Conservation (phyloP, 2,113 vertebrate species). For the Natator depressus region DNA sequence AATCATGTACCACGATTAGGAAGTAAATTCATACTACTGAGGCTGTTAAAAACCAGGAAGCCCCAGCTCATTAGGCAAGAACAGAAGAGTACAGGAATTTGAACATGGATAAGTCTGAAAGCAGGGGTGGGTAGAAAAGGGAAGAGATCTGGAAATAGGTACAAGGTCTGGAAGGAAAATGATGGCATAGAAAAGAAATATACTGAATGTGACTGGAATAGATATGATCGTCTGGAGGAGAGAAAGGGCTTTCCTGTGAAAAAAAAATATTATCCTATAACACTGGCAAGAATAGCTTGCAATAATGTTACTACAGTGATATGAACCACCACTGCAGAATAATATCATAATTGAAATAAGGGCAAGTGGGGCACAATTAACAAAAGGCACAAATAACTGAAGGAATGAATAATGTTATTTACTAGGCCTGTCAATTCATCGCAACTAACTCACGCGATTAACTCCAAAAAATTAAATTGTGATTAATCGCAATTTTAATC, state of each 20-base stretch:
- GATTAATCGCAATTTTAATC: too few relatives aligned
- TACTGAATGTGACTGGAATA: not conserved
- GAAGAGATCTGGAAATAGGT: not conserved
- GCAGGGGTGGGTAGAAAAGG: not conserved
- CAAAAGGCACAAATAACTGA: not conserved
- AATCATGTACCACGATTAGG: not conserved
- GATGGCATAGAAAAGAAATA: not conserved
- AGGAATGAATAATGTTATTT: too few relatives aligned
- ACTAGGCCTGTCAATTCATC: too few relatives aligned
- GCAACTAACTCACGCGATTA: too few relatives aligned
- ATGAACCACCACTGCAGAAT: not conserved
- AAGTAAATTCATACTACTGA: not conserved
- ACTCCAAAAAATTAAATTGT: too few relatives aligned
- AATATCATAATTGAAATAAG: not conserved
- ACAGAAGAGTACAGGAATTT: not conserved
- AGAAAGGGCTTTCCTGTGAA: not conserved
- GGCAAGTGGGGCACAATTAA: not conserved
- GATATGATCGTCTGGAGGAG: not conserved
- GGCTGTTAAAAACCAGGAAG: not conserved
- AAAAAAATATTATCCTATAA: not conserved
- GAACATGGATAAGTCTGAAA: not conserved
- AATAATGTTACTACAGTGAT: not conserved
- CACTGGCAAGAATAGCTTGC: not conserved
- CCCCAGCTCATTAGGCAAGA: not conserved
- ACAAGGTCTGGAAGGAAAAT: not conserved